Evolutionary conservation across 2,797 vertebrate species (phyloP).

Genomic region (Acanthurus leucopareius): DNA sequence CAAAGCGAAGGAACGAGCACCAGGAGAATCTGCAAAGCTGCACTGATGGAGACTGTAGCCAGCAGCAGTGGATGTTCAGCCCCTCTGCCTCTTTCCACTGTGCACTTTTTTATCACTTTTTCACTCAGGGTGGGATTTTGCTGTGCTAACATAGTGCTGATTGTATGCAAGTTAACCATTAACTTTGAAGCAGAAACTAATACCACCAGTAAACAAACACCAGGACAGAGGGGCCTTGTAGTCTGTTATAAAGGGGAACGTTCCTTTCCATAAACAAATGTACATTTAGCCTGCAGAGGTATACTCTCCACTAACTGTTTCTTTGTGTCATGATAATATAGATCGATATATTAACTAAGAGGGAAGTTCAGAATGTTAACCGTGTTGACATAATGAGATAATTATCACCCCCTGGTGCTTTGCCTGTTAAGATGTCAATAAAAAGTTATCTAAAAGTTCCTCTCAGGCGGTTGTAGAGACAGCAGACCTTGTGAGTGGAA

Average conservation of each 20-base stretch:
- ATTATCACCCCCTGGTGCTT: not conserved
- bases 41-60: not conserved
- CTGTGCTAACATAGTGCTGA: constrained; percentile 4
- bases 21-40: constrained; percentile 7
- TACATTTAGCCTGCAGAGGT: not conserved
- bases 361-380: constrained; percentile 40
- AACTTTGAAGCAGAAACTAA: constrained; percentile 50
- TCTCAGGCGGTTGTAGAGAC: constrained; percentile 28
- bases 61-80: not conserved
- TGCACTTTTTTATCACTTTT: not conserved
- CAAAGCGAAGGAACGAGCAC: not conserved
- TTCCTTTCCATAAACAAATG: not conserved
- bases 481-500: constrained; percentile 36
- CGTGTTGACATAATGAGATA: constrained; percentile 45
- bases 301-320: not conserved
- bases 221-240: constrained; percentile 40
- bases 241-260: constrained; percentile 12
- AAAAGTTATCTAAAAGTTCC: constrained; percentile 50
- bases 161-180: constrained; percentile 71
- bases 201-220: constrained; percentile 21
- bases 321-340: constrained; percentile 25
- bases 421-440: constrained; percentile 16
- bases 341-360: constrained; percentile 60
- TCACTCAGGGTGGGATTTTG: not conserved
- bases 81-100: not conserved